These are phyloP conservation scores for Cydia splendana DNA, from an alignment of 1,140 invertebrate genomes.

Conservation along the genomic window DNA sequence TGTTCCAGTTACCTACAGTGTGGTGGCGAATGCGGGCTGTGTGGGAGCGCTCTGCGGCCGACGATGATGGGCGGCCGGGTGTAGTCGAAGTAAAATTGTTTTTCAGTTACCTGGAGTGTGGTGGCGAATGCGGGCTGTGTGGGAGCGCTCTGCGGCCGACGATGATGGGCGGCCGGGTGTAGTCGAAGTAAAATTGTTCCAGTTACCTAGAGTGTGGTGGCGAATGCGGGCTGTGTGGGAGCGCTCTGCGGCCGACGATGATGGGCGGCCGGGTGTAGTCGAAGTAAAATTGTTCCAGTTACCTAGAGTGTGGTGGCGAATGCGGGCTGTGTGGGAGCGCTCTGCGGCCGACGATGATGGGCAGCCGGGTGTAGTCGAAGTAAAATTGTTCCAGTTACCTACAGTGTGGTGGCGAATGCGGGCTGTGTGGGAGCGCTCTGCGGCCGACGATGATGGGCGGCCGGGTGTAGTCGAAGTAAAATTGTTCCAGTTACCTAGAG, in stretches of 20 bases:
- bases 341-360: conserved; percentile 41
- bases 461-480: conserved; percentile 54
- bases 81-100: conserved; percentile 54
- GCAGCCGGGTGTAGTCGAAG: conserved; percentile 56
- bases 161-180: conserved; percentile 49
- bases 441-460: conserved; percentile 46
- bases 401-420: conserved; percentile 32
- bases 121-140: conserved; percentile 26
- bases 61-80: conserved; percentile 46
- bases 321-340: conserved; percentile 27
- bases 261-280: conserved; percentile 56
- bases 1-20: conserved; percentile 36
- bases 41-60: conserved; percentile 34
- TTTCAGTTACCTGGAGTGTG: conserved; percentile 35
- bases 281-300: conserved; percentile 43
- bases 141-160: conserved; percentile 34
- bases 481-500: conserved; percentile 35
- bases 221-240: conserved; percentile 25
- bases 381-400: conserved; percentile 37
- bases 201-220: conserved; percentile 36
- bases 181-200: conserved; percentile 49
- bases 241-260: conserved; percentile 35
- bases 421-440: conserved; percentile 23
- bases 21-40: conserved; percentile 28
- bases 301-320: conserved; percentile 33